These are phyloP conservation scores for Elanoides forficatus DNA, from an alignment of 2,113 vertebrate species.

Conservation along the genomic window DNA sequence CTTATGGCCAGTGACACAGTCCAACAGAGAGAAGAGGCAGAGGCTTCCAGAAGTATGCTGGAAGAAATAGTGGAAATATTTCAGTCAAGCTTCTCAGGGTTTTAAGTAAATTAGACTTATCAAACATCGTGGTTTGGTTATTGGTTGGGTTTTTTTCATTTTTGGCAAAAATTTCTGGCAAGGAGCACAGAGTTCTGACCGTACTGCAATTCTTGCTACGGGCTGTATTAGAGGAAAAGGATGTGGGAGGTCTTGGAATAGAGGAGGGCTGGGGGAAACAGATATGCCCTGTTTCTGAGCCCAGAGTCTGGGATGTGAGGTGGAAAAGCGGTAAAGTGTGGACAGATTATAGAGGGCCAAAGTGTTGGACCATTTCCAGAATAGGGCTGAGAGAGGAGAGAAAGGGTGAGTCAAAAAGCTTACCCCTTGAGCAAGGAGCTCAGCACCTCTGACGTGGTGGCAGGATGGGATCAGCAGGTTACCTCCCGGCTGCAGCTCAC, in stretches of 20 bases:
- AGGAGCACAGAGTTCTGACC: neutral
- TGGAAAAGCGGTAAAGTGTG: neutral
- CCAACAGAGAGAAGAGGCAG: neutral
- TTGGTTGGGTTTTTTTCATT: neutral
- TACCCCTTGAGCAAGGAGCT: neutral
- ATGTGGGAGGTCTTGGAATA: constrained; percentile 52
- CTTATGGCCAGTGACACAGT: neutral
- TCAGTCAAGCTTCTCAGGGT: constrained; percentile 2
- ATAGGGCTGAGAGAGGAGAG: neutral
- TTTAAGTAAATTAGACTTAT: constrained; percentile 47
- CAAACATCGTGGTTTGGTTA: neutral
- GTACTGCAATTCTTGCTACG: neutral
- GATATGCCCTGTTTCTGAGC: neutral
- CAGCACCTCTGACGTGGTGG: neutral
- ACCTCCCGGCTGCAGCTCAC: neutral
- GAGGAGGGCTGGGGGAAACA: neutral
- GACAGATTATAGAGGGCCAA: neutral
- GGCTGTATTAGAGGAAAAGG: neutral
- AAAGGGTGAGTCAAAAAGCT: neutral
- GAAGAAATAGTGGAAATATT: constrained; percentile 33
- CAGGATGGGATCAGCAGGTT: neutral
- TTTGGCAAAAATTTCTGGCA: constrained; percentile 42
- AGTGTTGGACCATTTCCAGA: neutral
- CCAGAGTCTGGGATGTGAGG: neutral
- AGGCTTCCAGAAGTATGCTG: neutral